Base-by-base conservation (phyloP, 1,140 invertebrate species). In the Orchestia grillus region DNA sequence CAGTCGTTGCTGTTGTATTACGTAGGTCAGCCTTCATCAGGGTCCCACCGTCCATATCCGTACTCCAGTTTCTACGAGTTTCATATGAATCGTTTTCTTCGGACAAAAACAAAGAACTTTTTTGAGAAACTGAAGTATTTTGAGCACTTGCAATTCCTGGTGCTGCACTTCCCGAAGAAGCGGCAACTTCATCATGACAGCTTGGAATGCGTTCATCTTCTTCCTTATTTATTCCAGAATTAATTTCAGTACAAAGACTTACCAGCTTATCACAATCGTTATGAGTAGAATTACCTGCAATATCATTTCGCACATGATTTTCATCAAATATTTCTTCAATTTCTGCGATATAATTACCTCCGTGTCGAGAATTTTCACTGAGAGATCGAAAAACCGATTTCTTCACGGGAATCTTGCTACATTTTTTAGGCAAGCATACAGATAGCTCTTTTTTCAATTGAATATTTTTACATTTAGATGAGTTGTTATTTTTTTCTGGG, bases 371-470 rank as follows among this genome's bases (percentile, higher is more conserved):
- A 42, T 41, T 41, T 41, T 90, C 88, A 90, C 88, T 90, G 16
- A 90, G 4, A 6, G 88, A 90, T 90, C 43, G n/a, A 90, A 90
- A 41, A 44, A 90, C 43, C 8, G 44, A 94, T 44, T 45, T 94
- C 40, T 94, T 94, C 6, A 94, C 44, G 36, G 92, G 92, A 47
- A 94, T 94, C 44, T 94, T 94, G 44, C 92, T 94, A 40, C 6
- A 45, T 11, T 94, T 94, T 45, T 94, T 94, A 45, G 92, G 92
- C 36, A 94, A 40, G 44, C 92, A 94, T 47, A 94, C 36, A 42
- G 92, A 94, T 0, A 94, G 92, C 36, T 94, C 92, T 94, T 94
- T 94, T 45, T 94, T 94, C 0, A 94, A 44, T 44, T 94, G 92
- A 47, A 94, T 94, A 40, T 94, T 94, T 45, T 94, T 44, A 40